Base-by-base conservation (phyloP, 2,113 vertebrate species). In the Pterophyllum scalare region DNA sequence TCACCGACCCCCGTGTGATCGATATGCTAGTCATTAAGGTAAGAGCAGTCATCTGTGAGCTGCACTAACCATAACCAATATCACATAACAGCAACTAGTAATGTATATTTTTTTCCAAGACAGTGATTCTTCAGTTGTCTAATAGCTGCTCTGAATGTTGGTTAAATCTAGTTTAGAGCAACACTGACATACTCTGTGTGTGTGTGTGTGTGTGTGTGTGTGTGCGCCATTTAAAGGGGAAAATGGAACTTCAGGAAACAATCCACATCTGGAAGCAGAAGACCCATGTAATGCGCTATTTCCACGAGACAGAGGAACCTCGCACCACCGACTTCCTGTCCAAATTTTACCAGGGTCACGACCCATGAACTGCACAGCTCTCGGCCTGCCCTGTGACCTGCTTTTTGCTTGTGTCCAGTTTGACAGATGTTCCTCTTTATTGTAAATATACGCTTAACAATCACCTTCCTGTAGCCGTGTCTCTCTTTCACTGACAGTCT, bases 11-110 rank as follows among this genome's bases (percentile, higher is more conserved):
- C 9, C 96, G 98, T 7, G 95, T 97, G 77, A 95, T 99, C 24
- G 98, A 99, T 92, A 94, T 99, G 91, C 92, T 99, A 19, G 97
- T 99, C 74, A 97, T 99, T 83, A 99, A 99, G 98, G 98, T 99
- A 96, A 87, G 26, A 24, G 20, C 49, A 0, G 2, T 15, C 61
- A 72, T 26, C 11, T 72, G 24, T 72, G 67, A 33, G 49, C 49
- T 52, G 46, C 46, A 49, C 43, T 52, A 72, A 26, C 19, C 20
- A 4, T n/a, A n/a, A n/a, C n/a, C 52, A n/a, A n/a, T 10, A 4
- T 56, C 19, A n/a, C 20, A 56, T 56, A 10, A 56, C 52, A 10
- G 52, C 28, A 52, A 28, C 65, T 5, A 70, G 65, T 12, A 49
- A 70, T 14, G 49, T 13, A 49, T 49, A 15, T 49, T 52, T 49